These are phyloP conservation scores for Xenopus laevis DNA, from an alignment of 2,113 vertebrate species.

Conservation along the genomic window DNA sequence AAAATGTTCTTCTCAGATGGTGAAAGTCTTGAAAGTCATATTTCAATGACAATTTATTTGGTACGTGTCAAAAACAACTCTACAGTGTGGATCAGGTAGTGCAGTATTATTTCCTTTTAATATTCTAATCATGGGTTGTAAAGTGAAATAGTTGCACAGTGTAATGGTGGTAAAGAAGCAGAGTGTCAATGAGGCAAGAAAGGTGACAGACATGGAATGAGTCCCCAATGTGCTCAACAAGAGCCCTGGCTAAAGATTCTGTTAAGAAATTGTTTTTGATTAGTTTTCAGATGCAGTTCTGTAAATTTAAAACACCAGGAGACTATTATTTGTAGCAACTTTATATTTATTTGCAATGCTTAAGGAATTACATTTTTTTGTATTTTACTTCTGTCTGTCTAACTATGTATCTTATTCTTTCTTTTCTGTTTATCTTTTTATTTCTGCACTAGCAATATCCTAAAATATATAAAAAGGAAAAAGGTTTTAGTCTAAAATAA, in stretches of 20 bases:
- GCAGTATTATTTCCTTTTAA: conserved; percentile 73
- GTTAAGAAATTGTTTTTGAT: conserved; percentile 92
- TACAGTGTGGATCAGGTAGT: conserved; percentile 62
- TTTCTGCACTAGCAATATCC: too few species aligned
- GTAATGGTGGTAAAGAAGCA: conserved; percentile 86
- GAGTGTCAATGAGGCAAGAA: conserved; percentile 87
- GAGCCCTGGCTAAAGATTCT: conserved; percentile 93
- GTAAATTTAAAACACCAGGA: conserved; percentile 91
- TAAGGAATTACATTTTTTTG: background rate
- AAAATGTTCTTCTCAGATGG: conserved; percentile 57
- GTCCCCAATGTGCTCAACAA: conserved; percentile 88
- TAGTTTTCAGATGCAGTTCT: conserved; percentile 95
- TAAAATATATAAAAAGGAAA: too few species aligned
- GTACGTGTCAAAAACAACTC: conserved; percentile 76
- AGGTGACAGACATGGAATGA: conserved; percentile 87
- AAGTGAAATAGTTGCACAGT: conserved; percentile 91
- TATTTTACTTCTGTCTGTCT: background rate
- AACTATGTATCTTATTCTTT: background rate
- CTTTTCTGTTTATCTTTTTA: background rate
- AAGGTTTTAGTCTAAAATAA: too few species aligned
- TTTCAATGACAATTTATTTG: conserved; percentile 74
- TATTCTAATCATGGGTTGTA: conserved; percentile 96
- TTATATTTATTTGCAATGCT: background rate
- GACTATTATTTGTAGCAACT: conserved; percentile 71
- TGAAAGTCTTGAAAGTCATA: conserved; percentile 64